A percentile compares a stretch with the other conserved stretches of the same genome.
phyloP scores from a whole-genome alignment of 2,888 invertebrate genomes.

The Drosophila gaucha region DNA sequence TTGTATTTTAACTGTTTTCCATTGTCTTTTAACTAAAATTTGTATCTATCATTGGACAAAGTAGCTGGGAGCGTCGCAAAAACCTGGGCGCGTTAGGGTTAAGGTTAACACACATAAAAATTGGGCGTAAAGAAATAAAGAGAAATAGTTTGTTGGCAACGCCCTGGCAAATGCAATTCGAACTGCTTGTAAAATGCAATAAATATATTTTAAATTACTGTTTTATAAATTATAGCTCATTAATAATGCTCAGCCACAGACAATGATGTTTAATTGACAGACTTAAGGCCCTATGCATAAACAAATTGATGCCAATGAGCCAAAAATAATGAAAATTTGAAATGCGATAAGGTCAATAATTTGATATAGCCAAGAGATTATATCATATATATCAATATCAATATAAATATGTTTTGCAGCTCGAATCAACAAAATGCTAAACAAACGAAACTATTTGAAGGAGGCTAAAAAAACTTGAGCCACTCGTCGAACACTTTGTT shows the following conservation, averaged over 20 bases:
- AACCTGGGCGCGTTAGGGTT: slow-evolving; percentile 35
- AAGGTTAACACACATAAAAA: slow-evolving; percentile 21
- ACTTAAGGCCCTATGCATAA: slow-evolving; percentile 19
- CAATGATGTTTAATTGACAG: slow-evolving; percentile 36
- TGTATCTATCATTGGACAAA: slow-evolving; percentile 9
- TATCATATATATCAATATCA: slow-evolving; percentile 18
- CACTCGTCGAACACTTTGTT: slow-evolving; percentile 33
- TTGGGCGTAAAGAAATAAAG: too few relatives aligned
- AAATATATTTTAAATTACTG: slow-evolving; percentile 18
- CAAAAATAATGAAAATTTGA: slow-evolving; percentile 25
- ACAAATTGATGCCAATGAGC: slow-evolving; percentile 33
- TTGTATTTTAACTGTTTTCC: slow-evolving; percentile 16
- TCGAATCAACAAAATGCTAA: slow-evolving; percentile 31
- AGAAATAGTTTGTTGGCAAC: background rate
- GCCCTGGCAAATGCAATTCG: slow-evolving; percentile 8
- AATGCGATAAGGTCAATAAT: slow-evolving; percentile 52
- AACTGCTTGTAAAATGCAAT: slow-evolving; percentile 22
- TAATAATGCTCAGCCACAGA: slow-evolving; percentile 8
- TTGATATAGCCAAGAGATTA: slow-evolving; percentile 11
- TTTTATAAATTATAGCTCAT: slow-evolving; percentile 3
- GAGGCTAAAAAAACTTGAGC: slow-evolving; percentile 11
- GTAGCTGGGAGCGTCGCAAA: slow-evolving; percentile 14
- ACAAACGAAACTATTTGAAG: slow-evolving; percentile 20
- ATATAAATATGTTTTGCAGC: too few relatives aligned
- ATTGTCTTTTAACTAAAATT: slow-evolving; percentile 14